A percentile compares a stretch with the other conserved stretches of the same genome.
phyloP scores from a whole-genome alignment of 2,113 vertebrate genomes.

The Acanthochromis polyacanthus region DNA sequence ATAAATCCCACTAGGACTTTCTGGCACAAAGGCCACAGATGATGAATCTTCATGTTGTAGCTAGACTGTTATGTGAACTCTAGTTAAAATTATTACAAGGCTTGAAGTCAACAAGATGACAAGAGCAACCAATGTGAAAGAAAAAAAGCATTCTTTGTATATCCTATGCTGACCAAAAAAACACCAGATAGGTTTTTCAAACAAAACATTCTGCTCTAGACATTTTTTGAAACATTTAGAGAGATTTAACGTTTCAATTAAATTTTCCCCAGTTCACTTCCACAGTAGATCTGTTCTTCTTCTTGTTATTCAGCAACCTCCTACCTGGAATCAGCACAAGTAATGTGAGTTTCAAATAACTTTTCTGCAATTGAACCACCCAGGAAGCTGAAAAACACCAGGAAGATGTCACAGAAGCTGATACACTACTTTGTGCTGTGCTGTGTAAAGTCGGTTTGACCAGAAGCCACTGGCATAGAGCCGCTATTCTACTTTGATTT shows the following conservation, averaged over 20 bases:
- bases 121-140: neutral
- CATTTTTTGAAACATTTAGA: neutral
- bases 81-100: slow-evolving; percentile 30
- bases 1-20: neutral
- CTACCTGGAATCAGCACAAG: slow-evolving; percentile 1
- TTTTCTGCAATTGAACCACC: slow-evolving; percentile 30
- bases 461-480: slow-evolving; percentile 27
- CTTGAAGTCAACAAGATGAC: slow-evolving; percentile 19
- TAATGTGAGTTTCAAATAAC: slow-evolving; percentile 44
- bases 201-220: neutral
- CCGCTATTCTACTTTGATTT: slow-evolving; percentile 47
- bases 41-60: slow-evolving; percentile 23
- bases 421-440: slow-evolving; percentile 22
- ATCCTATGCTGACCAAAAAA: neutral
- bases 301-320: neutral
- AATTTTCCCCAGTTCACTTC: slow-evolving; percentile 11
- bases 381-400: slow-evolving; percentile 22
- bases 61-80: slow-evolving; percentile 18
- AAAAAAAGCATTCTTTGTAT: neutral
- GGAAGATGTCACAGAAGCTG: slow-evolving; percentile 22
- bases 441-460: slow-evolving; percentile 26
- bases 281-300: slow-evolving; percentile 7
- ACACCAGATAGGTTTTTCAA: neutral
- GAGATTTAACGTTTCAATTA: slow-evolving; percentile 21
- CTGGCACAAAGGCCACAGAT: slow-evolving; percentile 37